Base-by-base conservation (phyloP, 2,113 vertebrate species). In the Leptobrachium ailaonicum region DNA sequence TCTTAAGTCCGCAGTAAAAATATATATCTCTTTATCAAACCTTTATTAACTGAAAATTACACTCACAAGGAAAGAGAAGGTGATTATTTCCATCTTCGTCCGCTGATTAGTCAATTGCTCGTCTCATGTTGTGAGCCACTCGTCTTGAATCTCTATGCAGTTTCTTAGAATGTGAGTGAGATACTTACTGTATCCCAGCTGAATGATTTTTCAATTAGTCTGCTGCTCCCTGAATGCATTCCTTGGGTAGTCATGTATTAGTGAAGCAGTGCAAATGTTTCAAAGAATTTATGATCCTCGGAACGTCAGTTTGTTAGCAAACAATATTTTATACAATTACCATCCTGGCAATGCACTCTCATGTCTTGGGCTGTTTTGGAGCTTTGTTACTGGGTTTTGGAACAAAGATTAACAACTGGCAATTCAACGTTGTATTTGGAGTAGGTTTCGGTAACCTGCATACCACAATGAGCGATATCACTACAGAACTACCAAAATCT, bases 141-240 rank as follows among this genome's bases (percentile, higher is more conserved):
- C 88, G 84, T 85, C 87, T 90, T 87, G 84, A 67, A 83, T 89
- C 90, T 89, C 90, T 87, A 76, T 87, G 85, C 84, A 82, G 56
- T 85, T 88, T 77, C n/a, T 11, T 83, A 86, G 85, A 90, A 87
- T 76, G 79, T 85, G 84, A 88, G 84, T 64, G 8, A 0, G 71
- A 83, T 88, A 77, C 86, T 88, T 82, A 74, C 81, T 0, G 70
- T 88, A 90, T 85, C 89, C 89, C 90, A 86, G 87, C 88, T 90
- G 90, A 92, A 90, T 89, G 90, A 91, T 90, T 92, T 94, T 92
- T 94, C 91, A 92, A 92, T 93, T 91, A 92, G 89, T 86, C 84
- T 82, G 77, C 77, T 84, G 87, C 87, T 93, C 87, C 86, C 90
- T 86, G 87, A 88, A 43, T 83, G 76, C 86, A 83, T 88, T 91